Conservation (phyloP, 2,797 vertebrate species). For the Argentina silus region DNA sequence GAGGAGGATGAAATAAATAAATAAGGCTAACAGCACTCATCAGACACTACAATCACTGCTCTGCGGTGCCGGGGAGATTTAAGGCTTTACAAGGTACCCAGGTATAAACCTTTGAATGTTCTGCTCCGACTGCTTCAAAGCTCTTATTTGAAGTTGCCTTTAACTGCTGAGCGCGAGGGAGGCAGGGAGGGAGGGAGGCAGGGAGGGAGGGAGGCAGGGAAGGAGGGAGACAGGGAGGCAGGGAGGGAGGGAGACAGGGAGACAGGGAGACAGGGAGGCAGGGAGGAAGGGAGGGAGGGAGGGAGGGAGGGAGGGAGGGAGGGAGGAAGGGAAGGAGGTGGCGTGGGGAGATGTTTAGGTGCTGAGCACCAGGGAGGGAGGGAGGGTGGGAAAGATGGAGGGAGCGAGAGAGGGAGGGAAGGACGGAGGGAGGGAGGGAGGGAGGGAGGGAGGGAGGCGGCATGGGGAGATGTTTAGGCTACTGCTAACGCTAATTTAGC, state of each 20-base stretch:
- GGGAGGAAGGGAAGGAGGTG: too few relatives aligned
- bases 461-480: too few relatives aligned
- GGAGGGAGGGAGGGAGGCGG: too few relatives aligned
- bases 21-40: constrained; percentile 67
- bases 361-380: too few relatives aligned
- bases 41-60: constrained; percentile 40
- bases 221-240: constrained; percentile 17
- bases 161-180: constrained; percentile 59
- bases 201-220: not conserved
- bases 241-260: not conserved
- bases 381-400: too few relatives aligned
- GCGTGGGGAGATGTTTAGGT: too few relatives aligned
- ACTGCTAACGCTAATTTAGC: too few relatives aligned
- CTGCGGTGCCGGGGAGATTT: constrained; percentile 49
- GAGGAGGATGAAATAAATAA: constrained; percentile 37
- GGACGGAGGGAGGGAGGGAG: too few relatives aligned
- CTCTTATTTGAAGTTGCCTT: constrained; percentile 62
- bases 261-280: too few relatives aligned
- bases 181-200: constrained; percentile 34
- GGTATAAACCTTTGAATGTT: constrained; percentile 51
- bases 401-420: too few relatives aligned
- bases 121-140: constrained; percentile 41
- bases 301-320: not conserved
- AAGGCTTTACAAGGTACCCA: constrained; percentile 41
- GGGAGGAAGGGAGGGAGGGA: constrained; percentile 12